Evolutionary conservation across 2,797 vertebrate genomes (phyloP).

Genomic region (Phoebastria nigripes): DNA sequence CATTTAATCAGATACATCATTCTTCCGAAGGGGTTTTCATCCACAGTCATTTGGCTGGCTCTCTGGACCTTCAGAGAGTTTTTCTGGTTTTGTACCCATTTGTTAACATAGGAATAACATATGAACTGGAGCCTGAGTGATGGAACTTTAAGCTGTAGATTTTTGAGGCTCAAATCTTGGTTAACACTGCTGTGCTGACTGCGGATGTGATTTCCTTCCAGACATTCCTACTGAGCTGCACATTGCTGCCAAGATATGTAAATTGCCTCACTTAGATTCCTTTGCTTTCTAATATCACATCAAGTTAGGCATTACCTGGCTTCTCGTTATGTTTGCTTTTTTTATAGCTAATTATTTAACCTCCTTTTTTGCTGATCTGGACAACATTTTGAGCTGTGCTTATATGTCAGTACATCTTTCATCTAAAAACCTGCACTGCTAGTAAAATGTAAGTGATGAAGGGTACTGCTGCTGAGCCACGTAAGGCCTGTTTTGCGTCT

Average conservation of each 20-base stretch:
- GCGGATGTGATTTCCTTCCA: slow-evolving; percentile 52
- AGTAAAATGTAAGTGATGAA: background rate
- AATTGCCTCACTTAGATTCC: slow-evolving; percentile 37
- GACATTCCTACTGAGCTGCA: slow-evolving; percentile 44
- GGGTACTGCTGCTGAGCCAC: background rate
- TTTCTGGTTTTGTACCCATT: background rate
- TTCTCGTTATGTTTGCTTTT: background rate
- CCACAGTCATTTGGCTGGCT: background rate
- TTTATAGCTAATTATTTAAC: slow-evolving; percentile 25
- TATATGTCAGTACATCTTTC: background rate
- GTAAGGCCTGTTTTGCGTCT: background rate
- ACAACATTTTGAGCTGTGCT: background rate
- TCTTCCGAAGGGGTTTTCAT: background rate
- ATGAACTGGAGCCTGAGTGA: background rate
- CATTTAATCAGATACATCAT: background rate
- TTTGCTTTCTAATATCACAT: slow-evolving; percentile 43
- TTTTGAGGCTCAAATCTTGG: slow-evolving; percentile 28
- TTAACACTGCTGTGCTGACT: slow-evolving; percentile 42
- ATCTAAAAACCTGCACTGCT: background rate
- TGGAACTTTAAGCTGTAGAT: background rate
- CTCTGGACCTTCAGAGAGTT: background rate
- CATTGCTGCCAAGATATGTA: slow-evolving; percentile 49
- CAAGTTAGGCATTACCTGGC: slow-evolving; percentile 21
- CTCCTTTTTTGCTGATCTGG: background rate
- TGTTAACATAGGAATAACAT: background rate